A percentile compares a stretch with the other conserved stretches of the same genome.
Conservation (phyloP, 2,113 vertebrate species). For the Podiceps cristatus region DNA sequence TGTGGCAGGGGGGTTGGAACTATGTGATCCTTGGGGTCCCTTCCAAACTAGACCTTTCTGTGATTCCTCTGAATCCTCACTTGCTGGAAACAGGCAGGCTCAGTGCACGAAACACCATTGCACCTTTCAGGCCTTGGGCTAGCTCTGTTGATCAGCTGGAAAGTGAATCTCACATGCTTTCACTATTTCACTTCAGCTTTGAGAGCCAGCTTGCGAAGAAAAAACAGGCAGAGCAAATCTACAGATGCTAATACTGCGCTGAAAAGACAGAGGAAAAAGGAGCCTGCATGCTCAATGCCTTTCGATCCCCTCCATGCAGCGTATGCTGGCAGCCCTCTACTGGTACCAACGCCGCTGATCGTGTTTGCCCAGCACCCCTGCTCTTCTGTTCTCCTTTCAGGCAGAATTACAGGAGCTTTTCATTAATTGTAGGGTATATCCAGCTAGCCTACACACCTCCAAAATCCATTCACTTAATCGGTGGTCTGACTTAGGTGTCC, state of each 20-base stretch:
- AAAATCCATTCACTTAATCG: not conserved
- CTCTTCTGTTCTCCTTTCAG: not conserved
- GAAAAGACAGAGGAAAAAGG: not conserved
- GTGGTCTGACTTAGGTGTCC: not conserved
- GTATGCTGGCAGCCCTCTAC: not conserved
- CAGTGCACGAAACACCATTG: accelerated
- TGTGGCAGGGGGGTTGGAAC: too few species aligned
- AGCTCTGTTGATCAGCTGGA: accelerated
- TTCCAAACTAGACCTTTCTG: too few species aligned
- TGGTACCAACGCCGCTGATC: not conserved
- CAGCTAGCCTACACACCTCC: not conserved
- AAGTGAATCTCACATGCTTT: not conserved
- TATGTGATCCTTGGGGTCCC: too few species aligned
- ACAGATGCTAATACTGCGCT: not conserved
- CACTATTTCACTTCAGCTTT: not conserved
- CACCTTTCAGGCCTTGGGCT: not conserved
- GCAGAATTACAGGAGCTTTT: not conserved
- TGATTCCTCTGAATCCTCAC: too few species aligned
- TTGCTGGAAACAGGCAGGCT: not conserved
- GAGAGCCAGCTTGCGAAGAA: not conserved
- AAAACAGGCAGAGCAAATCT: not conserved
- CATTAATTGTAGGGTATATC: not conserved
- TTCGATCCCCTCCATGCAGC: not conserved
- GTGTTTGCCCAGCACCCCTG: accelerated
- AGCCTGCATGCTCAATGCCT: not conserved